A percentile compares a stretch with the other conserved stretches of the same genome.
Evolutionary conservation across 2,113 vertebrate species (phyloP).

Genomic region (Sceloporus tristichus): DNA sequence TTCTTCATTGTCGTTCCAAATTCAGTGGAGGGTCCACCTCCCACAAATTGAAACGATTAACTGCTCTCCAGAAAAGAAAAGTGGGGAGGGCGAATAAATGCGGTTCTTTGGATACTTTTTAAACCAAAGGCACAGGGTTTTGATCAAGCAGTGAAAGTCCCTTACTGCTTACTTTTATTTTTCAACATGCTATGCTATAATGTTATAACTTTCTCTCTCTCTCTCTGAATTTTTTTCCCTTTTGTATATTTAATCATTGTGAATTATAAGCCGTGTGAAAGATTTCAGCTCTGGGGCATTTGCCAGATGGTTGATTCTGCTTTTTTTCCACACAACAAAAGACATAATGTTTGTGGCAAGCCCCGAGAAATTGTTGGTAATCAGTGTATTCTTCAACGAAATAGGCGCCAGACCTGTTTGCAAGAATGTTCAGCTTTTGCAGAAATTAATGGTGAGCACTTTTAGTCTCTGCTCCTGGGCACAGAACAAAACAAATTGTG

Average conservation of each 20-base stretch:
- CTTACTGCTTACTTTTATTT: constrained; percentile 63
- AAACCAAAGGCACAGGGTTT: constrained; percentile 71
- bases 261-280: constrained; percentile 81
- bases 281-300: constrained; percentile 79
- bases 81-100: constrained; percentile 57
- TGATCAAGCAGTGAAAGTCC: constrained; percentile 74
- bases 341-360: constrained; percentile 80
- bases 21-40: constrained; percentile 68
- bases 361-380: constrained; percentile 80
- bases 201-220: constrained; percentile 37
- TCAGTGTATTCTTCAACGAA: constrained; percentile 78
- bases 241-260: constrained; percentile 81
- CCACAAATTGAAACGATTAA: constrained; percentile 73
- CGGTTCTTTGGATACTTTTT: constrained; percentile 70
- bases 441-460: constrained; percentile 73
- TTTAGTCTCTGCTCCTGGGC: constrained; percentile 71
- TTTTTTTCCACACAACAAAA: constrained; percentile 72
- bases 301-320: constrained; percentile 80
- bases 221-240: constrained; percentile 68
- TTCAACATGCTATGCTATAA: constrained; percentile 72
- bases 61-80: constrained; percentile 61
- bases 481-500: constrained; percentile 74
- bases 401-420: constrained; percentile 77
- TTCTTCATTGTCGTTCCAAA: constrained; percentile 69
- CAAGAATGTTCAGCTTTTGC: constrained; percentile 67